Conservation (phyloP, 2,797 vertebrate genomes). For the Lutjanus argentimaculatus region DNA sequence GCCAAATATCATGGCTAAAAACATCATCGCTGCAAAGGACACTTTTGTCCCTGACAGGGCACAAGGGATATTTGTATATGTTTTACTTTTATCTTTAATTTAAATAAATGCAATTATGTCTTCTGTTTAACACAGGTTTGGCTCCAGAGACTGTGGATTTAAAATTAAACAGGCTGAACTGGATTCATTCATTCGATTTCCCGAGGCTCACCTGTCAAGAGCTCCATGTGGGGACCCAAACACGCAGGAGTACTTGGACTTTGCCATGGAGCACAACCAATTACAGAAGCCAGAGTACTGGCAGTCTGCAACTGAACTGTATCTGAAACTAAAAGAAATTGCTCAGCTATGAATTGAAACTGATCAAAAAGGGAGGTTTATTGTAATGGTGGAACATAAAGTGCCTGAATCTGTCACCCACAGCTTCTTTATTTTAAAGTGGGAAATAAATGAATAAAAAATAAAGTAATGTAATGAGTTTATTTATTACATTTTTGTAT, state of each 20-base stretch:
- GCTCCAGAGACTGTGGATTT: conserved; percentile 61
- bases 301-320: conserved; percentile 49
- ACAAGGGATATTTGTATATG: neutral
- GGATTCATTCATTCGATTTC: conserved; percentile 47
- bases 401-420: neutral
- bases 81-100: neutral
- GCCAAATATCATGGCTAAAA: too few relatives aligned
- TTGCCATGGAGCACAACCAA: conserved; percentile 35
- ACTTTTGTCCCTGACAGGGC: too few relatives aligned
- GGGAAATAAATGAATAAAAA: neutral
- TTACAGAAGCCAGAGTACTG: conserved; percentile 54
- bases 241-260: conserved; percentile 39
- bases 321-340: conserved; percentile 25
- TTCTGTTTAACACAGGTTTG: conserved; percentile 43
- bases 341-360: conserved; percentile 38
- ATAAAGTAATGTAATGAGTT: neutral
- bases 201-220: conserved; percentile 30
- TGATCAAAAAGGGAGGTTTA: neutral
- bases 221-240: conserved; percentile 49
- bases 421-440: neutral
- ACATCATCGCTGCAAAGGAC: too few relatives aligned
- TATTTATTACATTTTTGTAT: neutral
- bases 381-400: conserved; percentile 13
- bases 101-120: conserved; percentile 1
- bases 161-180: conserved; percentile 38